A percentile compares a stretch with the other conserved stretches of the same genome.
Evolutionary conservation across 1,140 invertebrate genomes (phyloP).

Genomic region (Drosophila jambulina): DNA sequence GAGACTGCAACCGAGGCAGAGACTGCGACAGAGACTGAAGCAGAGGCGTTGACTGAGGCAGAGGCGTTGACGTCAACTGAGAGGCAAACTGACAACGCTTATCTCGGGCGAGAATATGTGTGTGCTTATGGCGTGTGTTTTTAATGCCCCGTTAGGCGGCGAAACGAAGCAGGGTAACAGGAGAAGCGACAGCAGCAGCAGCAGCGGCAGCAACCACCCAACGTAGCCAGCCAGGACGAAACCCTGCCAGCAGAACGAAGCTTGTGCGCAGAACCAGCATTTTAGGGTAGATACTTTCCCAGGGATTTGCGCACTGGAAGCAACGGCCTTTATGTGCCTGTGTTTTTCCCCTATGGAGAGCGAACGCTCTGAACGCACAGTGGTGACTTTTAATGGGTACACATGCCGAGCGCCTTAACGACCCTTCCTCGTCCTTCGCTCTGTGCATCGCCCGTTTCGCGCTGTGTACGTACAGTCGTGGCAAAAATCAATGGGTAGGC

Average conservation of each 20-base stretch:
- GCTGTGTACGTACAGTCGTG: slow-evolving; percentile 73
- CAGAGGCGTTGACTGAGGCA: slow-evolving; percentile 14
- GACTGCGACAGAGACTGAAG: slow-evolving; percentile 5
- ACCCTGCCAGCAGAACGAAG: slow-evolving; percentile 42
- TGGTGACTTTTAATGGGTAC: slow-evolving; percentile 68
- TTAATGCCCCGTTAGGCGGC: slow-evolving; percentile 62
- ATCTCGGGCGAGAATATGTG: slow-evolving; percentile 42
- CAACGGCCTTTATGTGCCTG: slow-evolving; percentile 54
- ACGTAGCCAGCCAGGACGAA: slow-evolving; percentile 51
- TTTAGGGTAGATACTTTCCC: slow-evolving; percentile 85
- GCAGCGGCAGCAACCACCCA: slow-evolving; percentile 39
- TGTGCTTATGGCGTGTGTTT: slow-evolving; percentile 73
- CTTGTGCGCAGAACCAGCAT: slow-evolving; percentile 84
- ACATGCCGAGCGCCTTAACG: slow-evolving; percentile 29
- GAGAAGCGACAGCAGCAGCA: slow-evolving; percentile 25
- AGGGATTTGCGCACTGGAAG: slow-evolving; percentile 82
- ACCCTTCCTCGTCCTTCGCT: slow-evolving; percentile 4
- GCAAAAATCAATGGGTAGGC: slow-evolving; percentile 44
- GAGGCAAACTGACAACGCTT: slow-evolving; percentile 50
- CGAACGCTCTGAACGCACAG: slow-evolving; percentile 56
- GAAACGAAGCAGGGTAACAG: slow-evolving; percentile 5
- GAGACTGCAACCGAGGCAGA: slow-evolving; percentile 9
- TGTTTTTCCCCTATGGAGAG: slow-evolving; percentile 24
- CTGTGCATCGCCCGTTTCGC: slow-evolving; percentile 39
- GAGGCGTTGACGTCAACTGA: slow-evolving; percentile 33